phyloP scores from a whole-genome alignment of 2,888 invertebrate genomes.

The Eupithecia exiguata region DNA sequence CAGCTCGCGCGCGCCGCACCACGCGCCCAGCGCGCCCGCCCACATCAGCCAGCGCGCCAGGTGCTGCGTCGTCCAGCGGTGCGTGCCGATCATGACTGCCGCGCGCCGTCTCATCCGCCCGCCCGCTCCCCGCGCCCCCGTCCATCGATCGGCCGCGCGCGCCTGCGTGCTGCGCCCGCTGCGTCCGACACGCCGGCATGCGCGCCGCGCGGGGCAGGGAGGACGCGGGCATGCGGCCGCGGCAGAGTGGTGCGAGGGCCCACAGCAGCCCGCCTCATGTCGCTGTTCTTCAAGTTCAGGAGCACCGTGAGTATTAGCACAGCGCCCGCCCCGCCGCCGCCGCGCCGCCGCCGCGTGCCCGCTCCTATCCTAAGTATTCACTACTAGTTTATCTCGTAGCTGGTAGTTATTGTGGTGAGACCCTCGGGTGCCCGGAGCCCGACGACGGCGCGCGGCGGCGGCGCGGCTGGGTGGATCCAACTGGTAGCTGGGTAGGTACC shows the following conservation, averaged over 20 bases:
- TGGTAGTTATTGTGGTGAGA: no score
- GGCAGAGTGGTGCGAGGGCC: constrained; percentile 44
- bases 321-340: neutral
- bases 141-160: neutral
- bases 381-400: neutral
- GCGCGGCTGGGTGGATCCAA: no score
- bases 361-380: neutral
- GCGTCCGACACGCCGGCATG: constrained; percentile 16
- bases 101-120: no score
- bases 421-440: no score
- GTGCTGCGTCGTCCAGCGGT: neutral
- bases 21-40: constrained; percentile 55
- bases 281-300: constrained; percentile 83
- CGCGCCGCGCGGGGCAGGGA: constrained; percentile 4
- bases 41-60: constrained; percentile 52
- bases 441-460: no score
- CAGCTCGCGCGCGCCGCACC: constrained; percentile 76
- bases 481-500: no score
- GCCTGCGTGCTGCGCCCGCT: constrained; percentile 22
- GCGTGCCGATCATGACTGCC: neutral
- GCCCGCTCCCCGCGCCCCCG: neutral
- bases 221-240: constrained; percentile 29
- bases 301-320: constrained; percentile 73
- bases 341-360: neutral
- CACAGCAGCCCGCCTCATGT: constrained; percentile 65